A percentile compares a stretch with the other conserved stretches of the same genome.
These are phyloP conservation scores for Synanthedon andrenaeformis DNA, from an alignment of 2,888 invertebrate genomes.

Conservation along the genomic window DNA sequence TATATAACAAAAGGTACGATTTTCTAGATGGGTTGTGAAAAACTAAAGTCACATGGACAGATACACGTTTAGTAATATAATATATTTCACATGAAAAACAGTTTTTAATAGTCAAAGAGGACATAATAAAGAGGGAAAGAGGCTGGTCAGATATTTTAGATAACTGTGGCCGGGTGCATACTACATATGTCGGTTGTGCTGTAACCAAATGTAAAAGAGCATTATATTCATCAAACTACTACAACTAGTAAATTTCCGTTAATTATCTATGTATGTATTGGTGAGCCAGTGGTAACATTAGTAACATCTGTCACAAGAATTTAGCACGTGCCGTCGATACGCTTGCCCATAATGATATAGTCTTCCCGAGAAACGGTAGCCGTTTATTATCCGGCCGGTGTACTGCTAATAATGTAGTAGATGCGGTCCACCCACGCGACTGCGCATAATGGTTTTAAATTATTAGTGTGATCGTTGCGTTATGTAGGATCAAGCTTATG, in stretches of 20 bases:
- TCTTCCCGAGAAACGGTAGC: slow-evolving; percentile 16
- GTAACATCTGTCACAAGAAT: slow-evolving; percentile 19
- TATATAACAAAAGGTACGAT: slow-evolving; percentile 31
- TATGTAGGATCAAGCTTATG: no score
- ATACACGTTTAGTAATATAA: no score
- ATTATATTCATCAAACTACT: no score
- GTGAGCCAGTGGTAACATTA: not conserved
- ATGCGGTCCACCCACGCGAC: not conserved
- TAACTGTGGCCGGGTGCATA: no score
- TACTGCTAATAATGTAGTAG: slow-evolving; percentile 17
- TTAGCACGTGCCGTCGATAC: slow-evolving; percentile 29
- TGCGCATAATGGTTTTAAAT: slow-evolving; percentile 10
- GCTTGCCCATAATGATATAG: slow-evolving; percentile 30
- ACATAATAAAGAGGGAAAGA: no score
- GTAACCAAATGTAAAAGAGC: no score
- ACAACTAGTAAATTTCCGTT: not conserved
- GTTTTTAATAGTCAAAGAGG: no score
- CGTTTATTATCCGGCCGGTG: slow-evolving; percentile 24
- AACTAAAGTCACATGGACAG: no score
- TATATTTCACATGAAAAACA: no score
- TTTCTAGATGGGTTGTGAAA: slow-evolving; percentile 17
- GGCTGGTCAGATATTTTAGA: no score
- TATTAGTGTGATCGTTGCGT: slow-evolving; percentile 2
- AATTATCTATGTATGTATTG: not conserved
- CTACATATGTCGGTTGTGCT: no score